A percentile compares a stretch with the other conserved stretches of the same genome.
These are phyloP conservation scores for Sminthurides bifidus DNA, from an alignment of 1,140 invertebrate species.

Conservation along the genomic window DNA sequence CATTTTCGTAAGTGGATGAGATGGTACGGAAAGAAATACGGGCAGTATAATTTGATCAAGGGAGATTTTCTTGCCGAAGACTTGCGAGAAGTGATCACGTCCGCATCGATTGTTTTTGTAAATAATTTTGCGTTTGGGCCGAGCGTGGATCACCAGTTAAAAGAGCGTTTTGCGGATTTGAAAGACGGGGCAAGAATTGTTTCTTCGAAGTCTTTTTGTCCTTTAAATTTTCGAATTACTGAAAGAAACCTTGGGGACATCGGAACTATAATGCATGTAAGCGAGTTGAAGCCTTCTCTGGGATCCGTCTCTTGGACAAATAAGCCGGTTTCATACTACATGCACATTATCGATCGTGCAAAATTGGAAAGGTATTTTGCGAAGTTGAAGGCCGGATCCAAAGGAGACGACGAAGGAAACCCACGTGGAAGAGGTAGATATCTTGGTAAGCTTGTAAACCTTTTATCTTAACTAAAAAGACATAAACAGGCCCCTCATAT, in stretches of 20 bases:
- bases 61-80: constrained; percentile 87
- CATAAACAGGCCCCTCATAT: neutral
- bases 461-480: neutral
- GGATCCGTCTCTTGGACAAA: constrained; percentile 97
- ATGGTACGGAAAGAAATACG: constrained; percentile 91
- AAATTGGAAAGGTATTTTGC: constrained; percentile 93
- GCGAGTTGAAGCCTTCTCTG: constrained; percentile 82
- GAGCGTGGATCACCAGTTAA: constrained; percentile 88
- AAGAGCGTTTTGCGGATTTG: constrained; percentile 88
- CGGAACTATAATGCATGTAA: constrained; percentile 96
- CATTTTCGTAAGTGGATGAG: constrained; percentile 88
- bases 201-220: constrained; percentile 97
- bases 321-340: constrained; percentile 93
- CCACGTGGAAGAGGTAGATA: neutral
- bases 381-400: constrained; percentile 51
- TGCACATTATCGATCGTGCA: constrained; percentile 91
- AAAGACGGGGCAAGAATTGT: constrained; percentile 91
- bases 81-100: constrained; percentile 81
- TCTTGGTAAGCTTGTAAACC: constrained; percentile 4
- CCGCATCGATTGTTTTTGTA: constrained; percentile 88
- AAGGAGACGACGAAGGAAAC: constrained; percentile 6
- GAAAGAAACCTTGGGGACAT: constrained; percentile 73
- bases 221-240: constrained; percentile 92
- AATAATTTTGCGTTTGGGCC: constrained; percentile 99
- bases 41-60: constrained; percentile 80